phyloP scores from a whole-genome alignment of 1,140 invertebrate genomes.

The Polypedilum pembai region DNA sequence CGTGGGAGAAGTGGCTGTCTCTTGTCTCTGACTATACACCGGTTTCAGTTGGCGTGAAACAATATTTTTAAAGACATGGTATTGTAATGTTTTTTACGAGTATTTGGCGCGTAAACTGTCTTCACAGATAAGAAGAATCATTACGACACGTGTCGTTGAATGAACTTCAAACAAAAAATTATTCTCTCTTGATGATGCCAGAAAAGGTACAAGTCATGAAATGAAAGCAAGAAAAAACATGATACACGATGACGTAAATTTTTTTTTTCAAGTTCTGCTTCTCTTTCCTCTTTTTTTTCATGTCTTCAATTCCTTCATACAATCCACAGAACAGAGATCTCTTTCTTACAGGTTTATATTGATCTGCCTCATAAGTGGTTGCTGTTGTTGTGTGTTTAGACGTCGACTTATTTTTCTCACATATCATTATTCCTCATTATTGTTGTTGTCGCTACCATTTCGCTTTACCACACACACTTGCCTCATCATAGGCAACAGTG shows the following conservation, averaged over 20 bases:
- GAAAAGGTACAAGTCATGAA: neutral
- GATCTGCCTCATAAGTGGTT: neutral
- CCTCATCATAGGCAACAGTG: neutral
- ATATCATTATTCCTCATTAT: neutral
- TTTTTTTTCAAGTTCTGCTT: neutral
- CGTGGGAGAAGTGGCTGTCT: too few species aligned
- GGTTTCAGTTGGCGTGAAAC: too few species aligned
- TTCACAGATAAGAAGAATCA: too few species aligned
- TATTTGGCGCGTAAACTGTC: too few species aligned
- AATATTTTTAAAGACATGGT: too few species aligned
- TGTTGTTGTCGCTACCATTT: neutral
- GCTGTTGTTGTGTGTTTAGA: neutral
- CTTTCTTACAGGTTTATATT: neutral
- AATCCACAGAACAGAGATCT: neutral
- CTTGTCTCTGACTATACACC: too few species aligned
- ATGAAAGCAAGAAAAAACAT: neutral
- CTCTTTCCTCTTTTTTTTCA: neutral
- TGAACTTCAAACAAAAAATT: too few species aligned
- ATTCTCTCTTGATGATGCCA: neutral
- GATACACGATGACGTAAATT: neutral
- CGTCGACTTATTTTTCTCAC: constrained; percentile 1
- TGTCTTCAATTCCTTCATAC: neutral
- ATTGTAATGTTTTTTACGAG: too few species aligned
- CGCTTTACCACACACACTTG: neutral
- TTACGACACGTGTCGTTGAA: too few species aligned